Conservation (phyloP, 2,113 vertebrate genomes). For the Narcine bancroftii region DNA sequence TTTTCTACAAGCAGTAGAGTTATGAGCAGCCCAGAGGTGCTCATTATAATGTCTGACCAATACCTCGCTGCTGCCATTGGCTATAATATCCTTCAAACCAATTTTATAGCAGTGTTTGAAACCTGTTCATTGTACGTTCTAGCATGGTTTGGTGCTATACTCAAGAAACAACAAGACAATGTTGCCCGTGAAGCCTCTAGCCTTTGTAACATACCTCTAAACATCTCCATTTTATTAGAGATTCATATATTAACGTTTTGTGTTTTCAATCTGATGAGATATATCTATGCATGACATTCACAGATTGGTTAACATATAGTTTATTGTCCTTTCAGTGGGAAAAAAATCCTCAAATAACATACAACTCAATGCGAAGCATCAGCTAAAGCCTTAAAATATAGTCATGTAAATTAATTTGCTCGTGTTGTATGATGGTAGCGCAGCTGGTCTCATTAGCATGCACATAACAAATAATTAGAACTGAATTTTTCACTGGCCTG, state of each 20-base stretch:
- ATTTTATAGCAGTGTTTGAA: neutral
- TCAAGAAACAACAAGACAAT: neutral
- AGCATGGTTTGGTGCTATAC: neutral
- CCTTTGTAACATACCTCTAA: neutral
- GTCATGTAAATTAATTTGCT: constrained; percentile 99
- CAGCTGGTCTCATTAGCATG: constrained; percentile 99
- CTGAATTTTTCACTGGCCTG: constrained; percentile 88
- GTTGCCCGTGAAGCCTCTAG: neutral
- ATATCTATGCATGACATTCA: neutral
- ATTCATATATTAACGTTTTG: neutral
- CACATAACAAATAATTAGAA: constrained; percentile 99
- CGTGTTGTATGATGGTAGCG: constrained; percentile 97
- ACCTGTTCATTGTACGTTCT: neutral
- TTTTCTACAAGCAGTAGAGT: constrained; percentile 18
- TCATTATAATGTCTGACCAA: neutral
- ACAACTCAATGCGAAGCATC: neutral
- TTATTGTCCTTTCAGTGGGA: neutral
- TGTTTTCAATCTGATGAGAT: neutral
- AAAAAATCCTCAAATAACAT: neutral
- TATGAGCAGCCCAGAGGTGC: constrained; percentile 17
- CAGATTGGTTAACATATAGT: neutral
- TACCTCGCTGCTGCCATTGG: neutral
- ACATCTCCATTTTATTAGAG: neutral
- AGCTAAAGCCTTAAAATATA: constrained; percentile 49
- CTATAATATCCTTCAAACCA: constrained; percentile 13